These are phyloP conservation scores for Exocentrus adspersus DNA, from an alignment of 2,888 invertebrate genomes.

Conservation along the genomic window DNA sequence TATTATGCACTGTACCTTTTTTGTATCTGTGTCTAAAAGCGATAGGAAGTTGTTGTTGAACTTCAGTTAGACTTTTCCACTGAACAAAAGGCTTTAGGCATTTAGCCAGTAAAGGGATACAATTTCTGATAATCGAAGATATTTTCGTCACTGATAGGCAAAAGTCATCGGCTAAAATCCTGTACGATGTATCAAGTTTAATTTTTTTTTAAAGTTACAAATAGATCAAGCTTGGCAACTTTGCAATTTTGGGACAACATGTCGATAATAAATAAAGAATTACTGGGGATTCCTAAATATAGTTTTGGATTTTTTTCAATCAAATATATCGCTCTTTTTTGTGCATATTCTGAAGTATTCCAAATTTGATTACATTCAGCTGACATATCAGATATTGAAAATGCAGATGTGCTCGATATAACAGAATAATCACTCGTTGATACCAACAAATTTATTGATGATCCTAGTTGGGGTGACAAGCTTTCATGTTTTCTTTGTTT, in stretches of 20 bases:
- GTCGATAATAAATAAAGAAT: slow-evolving; percentile 9
- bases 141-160: slow-evolving; percentile 2
- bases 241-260: slow-evolving; percentile 12
- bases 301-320: slow-evolving; percentile 5
- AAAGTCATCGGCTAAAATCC: not conserved
- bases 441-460: not conserved
- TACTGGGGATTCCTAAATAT: not conserved
- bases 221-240: slow-evolving; percentile 11
- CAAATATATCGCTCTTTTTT: slow-evolving; percentile 1
- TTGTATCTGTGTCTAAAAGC: slow-evolving; percentile 24
- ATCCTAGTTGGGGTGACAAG: not conserved
- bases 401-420: not conserved
- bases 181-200: slow-evolving; percentile 2
- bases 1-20: slow-evolving; percentile 28
- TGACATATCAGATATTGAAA: slow-evolving; percentile 5
- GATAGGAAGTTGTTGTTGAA: slow-evolving; percentile 16
- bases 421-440: not conserved
- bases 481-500: slow-evolving; percentile 1
- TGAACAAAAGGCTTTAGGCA: not conserved
- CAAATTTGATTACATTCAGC: not conserved
- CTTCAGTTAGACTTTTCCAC: not conserved
- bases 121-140: slow-evolving; percentile 1
- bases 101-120: not conserved
- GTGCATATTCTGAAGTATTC: slow-evolving; percentile 5
- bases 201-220: slow-evolving; percentile 11